These are phyloP conservation scores for Xiphophorus birchmanni DNA, from an alignment of 2,797 vertebrate genomes.

Conservation along the genomic window DNA sequence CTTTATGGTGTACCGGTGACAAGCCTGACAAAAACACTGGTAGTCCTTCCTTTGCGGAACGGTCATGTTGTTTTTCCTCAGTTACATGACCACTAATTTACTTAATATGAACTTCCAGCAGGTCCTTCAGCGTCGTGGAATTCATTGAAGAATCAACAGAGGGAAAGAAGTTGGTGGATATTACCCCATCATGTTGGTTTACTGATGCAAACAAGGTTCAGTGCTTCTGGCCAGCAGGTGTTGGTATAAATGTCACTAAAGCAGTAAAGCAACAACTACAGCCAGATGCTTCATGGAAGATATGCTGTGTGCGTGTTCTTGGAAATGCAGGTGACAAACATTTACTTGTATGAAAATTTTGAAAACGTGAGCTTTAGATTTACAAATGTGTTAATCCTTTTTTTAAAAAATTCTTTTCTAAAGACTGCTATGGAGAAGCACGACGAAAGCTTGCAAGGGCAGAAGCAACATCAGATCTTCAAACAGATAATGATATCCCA, in stretches of 20 bases:
- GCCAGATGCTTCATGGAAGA: constrained; percentile 13
- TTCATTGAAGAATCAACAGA: not conserved
- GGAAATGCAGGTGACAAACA: constrained; percentile 16
- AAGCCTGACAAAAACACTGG: not conserved
- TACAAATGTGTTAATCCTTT: not conserved
- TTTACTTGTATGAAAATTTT: not conserved
- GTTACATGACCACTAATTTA: constrained; percentile 3
- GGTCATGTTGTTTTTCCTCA: not conserved
- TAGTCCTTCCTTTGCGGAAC: not conserved
- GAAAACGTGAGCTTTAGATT: not conserved
- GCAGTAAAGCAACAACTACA: constrained; percentile 7
- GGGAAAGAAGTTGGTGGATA: constrained; percentile 1
- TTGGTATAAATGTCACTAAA: constrained; percentile 3
- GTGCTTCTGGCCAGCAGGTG: constrained; percentile 1
- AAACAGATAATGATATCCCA: constrained; percentile 2
- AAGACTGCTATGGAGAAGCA: not conserved
- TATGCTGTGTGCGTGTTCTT: constrained; percentile 6
- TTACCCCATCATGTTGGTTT: constrained; percentile 9
- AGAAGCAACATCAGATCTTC: constrained; percentile 1
- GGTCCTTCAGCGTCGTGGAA: constrained; percentile 12
- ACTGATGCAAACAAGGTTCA: not conserved
- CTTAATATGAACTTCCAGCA: constrained; percentile 6
- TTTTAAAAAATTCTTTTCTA: not conserved
- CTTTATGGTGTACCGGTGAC: constrained; percentile 1
- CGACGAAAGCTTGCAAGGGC: not conserved